A percentile compares a stretch with the other conserved stretches of the same genome.
Conservation (phyloP, 2,113 vertebrate genomes). For the pig (Sus scrofa) region DNA sequence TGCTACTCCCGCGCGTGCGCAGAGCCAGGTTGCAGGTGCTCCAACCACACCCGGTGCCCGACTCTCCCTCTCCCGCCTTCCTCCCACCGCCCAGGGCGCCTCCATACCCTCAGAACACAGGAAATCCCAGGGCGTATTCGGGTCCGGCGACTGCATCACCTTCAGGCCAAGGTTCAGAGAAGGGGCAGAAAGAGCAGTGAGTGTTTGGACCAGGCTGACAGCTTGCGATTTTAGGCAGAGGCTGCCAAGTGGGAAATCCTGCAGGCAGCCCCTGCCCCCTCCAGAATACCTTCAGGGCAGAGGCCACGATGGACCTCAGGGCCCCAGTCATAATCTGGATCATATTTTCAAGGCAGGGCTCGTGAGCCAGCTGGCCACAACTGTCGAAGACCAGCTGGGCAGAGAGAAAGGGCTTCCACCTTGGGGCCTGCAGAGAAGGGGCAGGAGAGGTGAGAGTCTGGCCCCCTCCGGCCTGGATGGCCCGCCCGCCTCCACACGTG, state of each 20-base stretch:
- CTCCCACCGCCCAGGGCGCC: not conserved
- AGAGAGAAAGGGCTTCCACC: slow-evolving; percentile 80
- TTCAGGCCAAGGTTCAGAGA: slow-evolving; percentile 41
- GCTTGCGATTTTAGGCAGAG: not conserved
- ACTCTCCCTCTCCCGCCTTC: not conserved
- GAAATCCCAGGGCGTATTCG: slow-evolving; percentile 40
- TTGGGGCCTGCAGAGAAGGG: slow-evolving; percentile 58
- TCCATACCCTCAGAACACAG: slow-evolving; percentile 71
- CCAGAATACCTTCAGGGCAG: slow-evolving; percentile 86
- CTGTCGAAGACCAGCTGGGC: slow-evolving; percentile 85
- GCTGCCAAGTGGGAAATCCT: not conserved
- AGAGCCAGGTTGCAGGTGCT: not conserved
- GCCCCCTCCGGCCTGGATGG: not conserved
- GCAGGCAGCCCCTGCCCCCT: not conserved
- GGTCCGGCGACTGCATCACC: slow-evolving; percentile 64
- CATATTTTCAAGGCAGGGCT: slow-evolving; percentile 85
- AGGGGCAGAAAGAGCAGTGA: slow-evolving; percentile 33
- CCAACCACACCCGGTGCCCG: not conserved
- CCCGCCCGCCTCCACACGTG: not conserved
- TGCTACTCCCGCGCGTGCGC: not conserved
- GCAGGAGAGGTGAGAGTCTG: not conserved
- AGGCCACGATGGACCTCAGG: slow-evolving; percentile 77
- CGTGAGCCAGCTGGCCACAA: slow-evolving; percentile 77
- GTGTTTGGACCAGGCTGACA: not conserved
- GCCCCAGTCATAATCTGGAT: slow-evolving; percentile 80